These are phyloP conservation scores for Stenolophus ochropezus DNA, from an alignment of 2,888 invertebrate genomes.

Conservation along the genomic window DNA sequence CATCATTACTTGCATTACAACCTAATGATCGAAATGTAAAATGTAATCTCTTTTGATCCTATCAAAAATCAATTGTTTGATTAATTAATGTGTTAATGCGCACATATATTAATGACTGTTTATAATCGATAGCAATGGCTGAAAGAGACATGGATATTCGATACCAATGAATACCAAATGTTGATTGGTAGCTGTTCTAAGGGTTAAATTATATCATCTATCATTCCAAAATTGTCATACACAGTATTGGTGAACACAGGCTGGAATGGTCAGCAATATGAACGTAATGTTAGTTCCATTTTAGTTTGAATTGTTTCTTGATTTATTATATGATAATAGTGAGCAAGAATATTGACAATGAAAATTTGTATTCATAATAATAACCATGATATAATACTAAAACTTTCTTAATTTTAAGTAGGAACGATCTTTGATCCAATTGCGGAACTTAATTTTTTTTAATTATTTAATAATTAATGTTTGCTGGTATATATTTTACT, in stretches of 20 bases:
- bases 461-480: too few relatives aligned
- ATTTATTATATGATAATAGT: not conserved
- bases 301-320: not conserved
- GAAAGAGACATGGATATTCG: not conserved
- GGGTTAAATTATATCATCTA: not conserved
- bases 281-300: not conserved
- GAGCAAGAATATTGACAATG: not conserved
- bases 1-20: too few relatives aligned
- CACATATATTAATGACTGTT: not conserved
- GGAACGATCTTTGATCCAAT: too few relatives aligned
- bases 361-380: too few relatives aligned
- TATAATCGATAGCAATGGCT: not conserved
- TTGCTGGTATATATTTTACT: too few relatives aligned
- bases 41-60: not conserved
- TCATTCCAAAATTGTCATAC: not conserved
- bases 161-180: not conserved
- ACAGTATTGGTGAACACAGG: not conserved
- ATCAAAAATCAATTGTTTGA: not conserved
- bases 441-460: too few relatives aligned
- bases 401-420: too few relatives aligned
- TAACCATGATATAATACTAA: too few relatives aligned
- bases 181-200: not conserved
- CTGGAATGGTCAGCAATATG: not conserved
- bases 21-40: not conserved
- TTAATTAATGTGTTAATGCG: not conserved